These are phyloP conservation scores for Nothura maculosa DNA, from an alignment of 2,797 vertebrate species.

Conservation along the genomic window DNA sequence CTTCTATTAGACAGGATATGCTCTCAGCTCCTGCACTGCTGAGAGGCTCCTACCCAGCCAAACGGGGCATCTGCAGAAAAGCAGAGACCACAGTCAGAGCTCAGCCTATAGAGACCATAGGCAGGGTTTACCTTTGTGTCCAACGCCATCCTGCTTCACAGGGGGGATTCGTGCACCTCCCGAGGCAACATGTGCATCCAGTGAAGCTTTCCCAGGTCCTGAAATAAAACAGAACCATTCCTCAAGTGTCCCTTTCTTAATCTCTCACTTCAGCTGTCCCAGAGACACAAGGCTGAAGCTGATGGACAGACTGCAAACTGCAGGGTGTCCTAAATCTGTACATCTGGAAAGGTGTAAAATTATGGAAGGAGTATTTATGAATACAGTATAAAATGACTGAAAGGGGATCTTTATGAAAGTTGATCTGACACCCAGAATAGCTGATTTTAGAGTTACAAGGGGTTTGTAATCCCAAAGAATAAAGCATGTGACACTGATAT, in stretches of 20 bases:
- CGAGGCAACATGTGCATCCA: background rate
- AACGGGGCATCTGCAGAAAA: background rate
- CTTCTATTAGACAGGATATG: background rate
- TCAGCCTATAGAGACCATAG: background rate
- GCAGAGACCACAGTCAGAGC: background rate
- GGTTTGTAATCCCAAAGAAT: background rate
- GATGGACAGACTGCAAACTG: fast-evolving
- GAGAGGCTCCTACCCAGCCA: background rate
- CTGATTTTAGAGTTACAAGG: background rate
- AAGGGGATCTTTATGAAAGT: background rate
- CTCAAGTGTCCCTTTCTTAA: background rate
- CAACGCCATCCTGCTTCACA: background rate
- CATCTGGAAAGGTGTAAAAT: background rate
- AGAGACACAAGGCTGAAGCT: background rate
- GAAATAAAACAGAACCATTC: background rate
- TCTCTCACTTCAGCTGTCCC: background rate
- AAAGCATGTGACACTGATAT: background rate
- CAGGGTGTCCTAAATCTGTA: background rate
- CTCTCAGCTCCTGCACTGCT: background rate
- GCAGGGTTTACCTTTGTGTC: background rate
- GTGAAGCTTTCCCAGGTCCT: background rate
- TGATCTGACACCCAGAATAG: background rate
- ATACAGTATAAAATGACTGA: background rate
- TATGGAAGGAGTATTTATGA: background rate
- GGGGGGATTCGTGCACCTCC: background rate